Conservation (phyloP, 2,888 invertebrate species). For the Prosapia bicincta region DNA sequence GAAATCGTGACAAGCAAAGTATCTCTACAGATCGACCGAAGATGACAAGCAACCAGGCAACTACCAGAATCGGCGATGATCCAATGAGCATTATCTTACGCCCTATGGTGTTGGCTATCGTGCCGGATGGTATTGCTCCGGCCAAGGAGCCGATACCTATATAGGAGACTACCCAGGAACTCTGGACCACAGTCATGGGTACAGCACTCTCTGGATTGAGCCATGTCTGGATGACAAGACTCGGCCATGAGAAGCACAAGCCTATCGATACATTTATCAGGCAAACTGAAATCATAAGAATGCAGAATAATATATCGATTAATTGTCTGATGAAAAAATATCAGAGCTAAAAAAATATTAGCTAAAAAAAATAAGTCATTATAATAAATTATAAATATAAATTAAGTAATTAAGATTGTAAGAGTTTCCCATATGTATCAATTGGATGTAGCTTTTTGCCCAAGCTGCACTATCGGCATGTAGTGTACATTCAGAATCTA, state of each 20-base stretch:
- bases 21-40: slow-evolving; percentile 31
- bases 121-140: slow-evolving; percentile 37
- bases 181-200: slow-evolving; percentile 32
- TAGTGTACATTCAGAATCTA: too few species aligned
- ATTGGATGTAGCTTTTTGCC: too few species aligned
- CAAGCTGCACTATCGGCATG: too few species aligned
- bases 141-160: slow-evolving; percentile 39
- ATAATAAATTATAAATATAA: too few species aligned
- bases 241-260: slow-evolving; percentile 1
- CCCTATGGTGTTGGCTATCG: slow-evolving; percentile 35
- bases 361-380: too few species aligned
- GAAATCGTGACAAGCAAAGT: slow-evolving; percentile 34
- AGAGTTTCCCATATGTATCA: too few species aligned
- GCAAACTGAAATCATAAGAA: too few species aligned
- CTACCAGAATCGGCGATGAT: slow-evolving; percentile 34
- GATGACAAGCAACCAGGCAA: slow-evolving; percentile 37
- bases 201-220: slow-evolving; percentile 28
- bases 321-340: too few species aligned
- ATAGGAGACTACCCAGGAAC: slow-evolving; percentile 39
- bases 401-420: too few species aligned
- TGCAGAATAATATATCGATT: too few species aligned
- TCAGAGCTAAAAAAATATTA: too few species aligned
- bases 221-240: slow-evolving; percentile 33
- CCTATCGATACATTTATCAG: too few species aligned
- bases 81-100: slow-evolving; percentile 35